These are phyloP conservation scores for Lagopus muta DNA, from an alignment of 2,113 vertebrate genomes.

Conservation along the genomic window DNA sequence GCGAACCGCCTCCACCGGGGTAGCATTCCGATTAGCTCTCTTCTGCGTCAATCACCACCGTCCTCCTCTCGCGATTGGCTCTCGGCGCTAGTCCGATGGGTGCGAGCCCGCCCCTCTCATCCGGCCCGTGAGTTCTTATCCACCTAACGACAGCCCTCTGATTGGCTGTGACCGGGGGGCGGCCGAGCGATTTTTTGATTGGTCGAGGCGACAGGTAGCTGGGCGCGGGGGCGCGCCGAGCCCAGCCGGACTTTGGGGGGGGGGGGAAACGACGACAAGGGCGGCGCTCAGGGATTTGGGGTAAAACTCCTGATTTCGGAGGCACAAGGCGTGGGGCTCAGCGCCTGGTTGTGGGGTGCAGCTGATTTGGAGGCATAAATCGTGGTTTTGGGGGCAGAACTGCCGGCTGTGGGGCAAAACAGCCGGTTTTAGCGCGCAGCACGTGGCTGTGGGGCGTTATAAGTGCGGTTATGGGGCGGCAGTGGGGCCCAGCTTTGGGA, in stretches of 20 bases:
- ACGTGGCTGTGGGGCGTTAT: no score
- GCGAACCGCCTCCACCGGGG: no score
- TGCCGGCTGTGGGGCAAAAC: no score
- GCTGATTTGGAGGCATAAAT: not conserved
- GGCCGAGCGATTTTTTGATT: not conserved
- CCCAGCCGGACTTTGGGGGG: not conserved
- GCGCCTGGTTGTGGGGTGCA: not conserved
- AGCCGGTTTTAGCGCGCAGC: not conserved
- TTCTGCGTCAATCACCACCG: accelerated
- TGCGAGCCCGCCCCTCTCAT: not conserved
- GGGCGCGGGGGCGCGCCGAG: not conserved
- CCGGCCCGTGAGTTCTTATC: not conserved
- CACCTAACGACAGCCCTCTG: no score
- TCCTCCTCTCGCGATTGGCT: not conserved
- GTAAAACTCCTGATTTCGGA: not conserved
- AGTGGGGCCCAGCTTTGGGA: no score
- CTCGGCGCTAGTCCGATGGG: accelerated
- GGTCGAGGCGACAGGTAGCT: not conserved
- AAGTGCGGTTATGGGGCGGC: no score
- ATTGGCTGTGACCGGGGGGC: no score
- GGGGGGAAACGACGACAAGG: no score
- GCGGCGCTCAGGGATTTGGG: no score
- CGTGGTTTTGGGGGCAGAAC: not conserved
- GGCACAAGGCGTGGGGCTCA: not conserved
- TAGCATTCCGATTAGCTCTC: not conserved